Evolutionary conservation across 1,140 invertebrate genomes (phyloP), one percentile per base, ranked within the genome.

Genomic region (Drosophila paulistorum): DNA sequence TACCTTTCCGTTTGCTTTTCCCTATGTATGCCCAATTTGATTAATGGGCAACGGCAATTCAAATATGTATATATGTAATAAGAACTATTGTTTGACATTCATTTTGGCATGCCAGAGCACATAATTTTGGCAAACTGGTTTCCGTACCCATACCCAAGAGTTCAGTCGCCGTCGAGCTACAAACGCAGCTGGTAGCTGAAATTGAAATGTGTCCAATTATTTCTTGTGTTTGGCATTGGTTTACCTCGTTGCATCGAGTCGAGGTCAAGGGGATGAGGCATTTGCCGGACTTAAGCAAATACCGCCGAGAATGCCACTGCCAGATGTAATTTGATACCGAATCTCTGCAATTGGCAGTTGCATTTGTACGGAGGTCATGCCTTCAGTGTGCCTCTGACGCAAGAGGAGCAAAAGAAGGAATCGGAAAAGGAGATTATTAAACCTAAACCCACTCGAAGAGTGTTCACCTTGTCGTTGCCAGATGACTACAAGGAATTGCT

Each of bases 331-430:
- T 42, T 73, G 1, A 62, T 58, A 35, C 84, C 84, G 2, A 59
- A 81, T 26, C 71, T 87, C 2, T 87, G 84, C 55, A 68, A 66
- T 48, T 84, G 81, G 77, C 84, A 87, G 41, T 51, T 87, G 11
- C 84, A 87, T n/a, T n/a, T n/a, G n/a, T n/a, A n/a, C n/a, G n/a
- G n/a, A n/a, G n/a, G n/a, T n/a, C n/a, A n/a, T n/a, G n/a, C n/a
- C n/a, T n/a, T n/a, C n/a, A n/a, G n/a, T n/a, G n/a, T n/a, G n/a
- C n/a, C n/a, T n/a, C n/a, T n/a, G n/a, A n/a, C n/a, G n/a, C n/a
- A n/a, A n/a, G n/a, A n/a, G n/a, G n/a, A n/a, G n/a, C n/a, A n/a
- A n/a, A n/a, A n/a, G n/a, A n/a, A n/a, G n/a, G n/a, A n/a, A n/a
- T n/a, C n/a, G n/a, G n/a, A n/a, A n/a, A n/a, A n/a, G n/a, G n/a